Evolutionary conservation across 1,140 invertebrate species (phyloP).

Genomic region (Hydropsyche tenuis): DNA sequence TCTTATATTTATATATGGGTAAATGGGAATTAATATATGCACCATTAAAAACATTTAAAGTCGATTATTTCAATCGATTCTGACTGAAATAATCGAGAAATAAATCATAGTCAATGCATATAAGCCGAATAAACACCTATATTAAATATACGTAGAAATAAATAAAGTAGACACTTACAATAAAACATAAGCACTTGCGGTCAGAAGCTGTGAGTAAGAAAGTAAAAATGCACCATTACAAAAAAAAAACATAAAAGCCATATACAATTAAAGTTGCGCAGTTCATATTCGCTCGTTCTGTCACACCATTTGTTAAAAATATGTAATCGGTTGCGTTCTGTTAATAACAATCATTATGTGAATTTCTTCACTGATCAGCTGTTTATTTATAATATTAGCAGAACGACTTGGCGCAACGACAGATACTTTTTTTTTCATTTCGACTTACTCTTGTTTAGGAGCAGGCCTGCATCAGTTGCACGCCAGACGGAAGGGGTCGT

Average conservation of each 20-base stretch:
- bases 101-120: background rate
- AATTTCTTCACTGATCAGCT: conserved; percentile 56
- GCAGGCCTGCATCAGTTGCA: conserved; percentile 58
- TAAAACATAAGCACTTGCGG: conserved; percentile 31
- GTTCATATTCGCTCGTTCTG: conserved; percentile 4
- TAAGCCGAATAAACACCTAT: background rate
- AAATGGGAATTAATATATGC: too few relatives aligned
- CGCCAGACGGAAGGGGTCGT: conserved; percentile 44
- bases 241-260: background rate
- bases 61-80: too few relatives aligned
- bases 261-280: background rate
- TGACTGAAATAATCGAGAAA: too few relatives aligned
- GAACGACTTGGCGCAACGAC: conserved; percentile 48
- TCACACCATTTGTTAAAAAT: conserved; percentile 34
- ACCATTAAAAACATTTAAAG: too few relatives aligned
- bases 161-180: conserved; percentile 19
- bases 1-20: too few relatives aligned
- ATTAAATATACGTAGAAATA: background rate
- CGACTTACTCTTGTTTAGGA: conserved; percentile 63
- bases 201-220: conserved; percentile 29
- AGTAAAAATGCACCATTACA: conserved; percentile 17
- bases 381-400: conserved; percentile 55
- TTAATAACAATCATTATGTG: conserved; percentile 48
- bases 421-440: conserved; percentile 29
- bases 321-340: conserved; percentile 43